Percentiles rank a stretch among this genome's conserved stretches.
Conservation (phyloP, 1,140 invertebrate genomes). For the Ceratina australensis region DNA sequence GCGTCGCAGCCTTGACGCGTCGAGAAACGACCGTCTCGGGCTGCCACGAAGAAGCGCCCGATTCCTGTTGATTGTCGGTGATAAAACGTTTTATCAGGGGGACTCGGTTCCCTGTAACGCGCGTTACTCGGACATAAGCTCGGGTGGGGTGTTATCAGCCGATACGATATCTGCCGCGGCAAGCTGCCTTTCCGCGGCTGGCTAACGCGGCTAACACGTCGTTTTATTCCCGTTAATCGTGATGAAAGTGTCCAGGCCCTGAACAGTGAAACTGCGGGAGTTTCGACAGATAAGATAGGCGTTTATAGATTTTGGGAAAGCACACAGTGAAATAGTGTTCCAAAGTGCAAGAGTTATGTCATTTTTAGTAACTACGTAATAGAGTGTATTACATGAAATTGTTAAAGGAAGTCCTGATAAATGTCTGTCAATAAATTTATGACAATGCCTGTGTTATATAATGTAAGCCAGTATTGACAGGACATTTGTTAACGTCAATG, state of each 20-base stretch:
- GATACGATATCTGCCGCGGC: constrained; percentile 61
- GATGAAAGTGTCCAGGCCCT: background rate
- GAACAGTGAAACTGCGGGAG: background rate
- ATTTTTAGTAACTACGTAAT: too few relatives aligned
- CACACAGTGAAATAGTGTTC: too few relatives aligned
- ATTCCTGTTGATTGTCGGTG: constrained; percentile 13
- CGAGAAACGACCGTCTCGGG: background rate
- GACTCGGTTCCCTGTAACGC: background rate
- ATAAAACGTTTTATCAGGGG: constrained; percentile 46
- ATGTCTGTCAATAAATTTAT: too few relatives aligned
- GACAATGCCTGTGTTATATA: too few relatives aligned
- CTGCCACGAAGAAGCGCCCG: constrained; percentile 16
- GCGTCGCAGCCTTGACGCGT: background rate
- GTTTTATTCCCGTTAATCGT: background rate
- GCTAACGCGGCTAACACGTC: constrained; percentile 30
- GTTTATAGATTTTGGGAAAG: background rate
- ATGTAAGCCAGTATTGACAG: too few relatives aligned
- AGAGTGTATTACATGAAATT: too few relatives aligned
- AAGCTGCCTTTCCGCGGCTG: constrained; percentile 40
- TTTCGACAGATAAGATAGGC: constrained; percentile 7
- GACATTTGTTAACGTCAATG: too few relatives aligned
- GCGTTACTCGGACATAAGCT: background rate
- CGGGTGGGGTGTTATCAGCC: constrained; percentile 59
- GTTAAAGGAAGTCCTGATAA: too few relatives aligned
- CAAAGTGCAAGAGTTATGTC: too few relatives aligned